A percentile compares a stretch with the other conserved stretches of the same genome.
Conservation (phyloP, 2,888 invertebrate genomes). For the Liposcelis brunnea region DNA sequence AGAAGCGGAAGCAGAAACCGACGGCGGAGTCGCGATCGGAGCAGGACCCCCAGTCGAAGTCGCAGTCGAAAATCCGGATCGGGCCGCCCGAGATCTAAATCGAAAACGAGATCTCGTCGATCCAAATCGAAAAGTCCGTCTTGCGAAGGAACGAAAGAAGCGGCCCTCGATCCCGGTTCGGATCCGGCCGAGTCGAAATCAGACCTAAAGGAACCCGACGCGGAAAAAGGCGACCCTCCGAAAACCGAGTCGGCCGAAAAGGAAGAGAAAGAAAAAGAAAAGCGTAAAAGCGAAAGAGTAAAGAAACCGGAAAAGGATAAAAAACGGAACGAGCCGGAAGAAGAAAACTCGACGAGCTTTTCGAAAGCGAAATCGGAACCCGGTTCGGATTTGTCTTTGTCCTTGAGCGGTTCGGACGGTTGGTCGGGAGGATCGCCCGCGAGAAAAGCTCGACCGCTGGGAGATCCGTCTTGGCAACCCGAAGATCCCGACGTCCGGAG, state of each 20-base stretch:
- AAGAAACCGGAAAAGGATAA: no score
- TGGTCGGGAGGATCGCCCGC: background rate
- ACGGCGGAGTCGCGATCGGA: constrained; percentile 8
- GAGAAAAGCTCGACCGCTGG: constrained; percentile 1
- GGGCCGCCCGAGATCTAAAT: no score
- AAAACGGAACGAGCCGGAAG: no score
- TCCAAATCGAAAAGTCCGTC: no score
- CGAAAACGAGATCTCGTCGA: no score
- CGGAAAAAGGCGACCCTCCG: background rate
- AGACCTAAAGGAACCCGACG: no score
- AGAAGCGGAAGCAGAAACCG: constrained; percentile 9
- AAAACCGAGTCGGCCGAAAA: background rate
- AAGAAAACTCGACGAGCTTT: no score
- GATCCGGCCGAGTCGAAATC: no score
- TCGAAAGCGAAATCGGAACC: background rate
- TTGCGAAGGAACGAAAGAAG: no score
- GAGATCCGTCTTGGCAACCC: constrained; percentile 1
- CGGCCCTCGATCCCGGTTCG: no score
- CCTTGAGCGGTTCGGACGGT: background rate
- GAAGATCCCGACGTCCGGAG: background rate
- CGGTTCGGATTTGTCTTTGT: constrained; percentile 3
- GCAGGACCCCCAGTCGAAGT: constrained; percentile 15
- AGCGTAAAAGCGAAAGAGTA: no score
- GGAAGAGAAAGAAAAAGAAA: background rate
- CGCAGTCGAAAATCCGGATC: constrained; percentile 10